Evolutionary conservation across 1,140 invertebrate genomes (phyloP), one percentile per base, ranked within the genome.

Genomic region (Planococcus citri): DNA sequence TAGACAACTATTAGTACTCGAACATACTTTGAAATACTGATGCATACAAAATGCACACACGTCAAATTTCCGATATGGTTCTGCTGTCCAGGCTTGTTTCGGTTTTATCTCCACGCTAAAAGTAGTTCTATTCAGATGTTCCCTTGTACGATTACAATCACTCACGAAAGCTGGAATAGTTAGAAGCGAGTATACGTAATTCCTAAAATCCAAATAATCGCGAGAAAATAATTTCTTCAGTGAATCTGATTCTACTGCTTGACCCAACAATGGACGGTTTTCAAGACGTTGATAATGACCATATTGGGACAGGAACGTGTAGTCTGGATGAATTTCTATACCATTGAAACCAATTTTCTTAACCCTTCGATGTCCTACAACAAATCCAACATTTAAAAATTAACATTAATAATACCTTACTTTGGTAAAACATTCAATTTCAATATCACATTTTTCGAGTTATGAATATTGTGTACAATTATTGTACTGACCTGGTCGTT

Each of bases 81-180:
- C 25, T 22, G 58, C 57, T 1, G 41, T 25, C 71, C 71, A 71
- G 1, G 67, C 70, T 38, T 69, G 71, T 51, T 71, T 71, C 0
- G 71, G 71, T 51, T 71, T 71, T 17, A 71, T 71, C 24, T 71
- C 71, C 2, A 27, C 25, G 8, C 71, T 61, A n/a, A 41, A 71
- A 2, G 61, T 60, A 25, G 58, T 12, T 12, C n/a, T 4, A 4
- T 22, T 20, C 8, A 37, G 8, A 38, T 10, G 3, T 10, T 64
- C 17, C 25, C 3, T 20, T 25, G 9, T 6, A 24, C 9, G 3
- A 25, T 10, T 10, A 12, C 10, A 29, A 33, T 68, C 14, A 17
- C 29, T 25, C 21, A 12, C 1, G 29, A 38, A 24, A 10, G 37
- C 21, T 22, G 2, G 25, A 22, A 41, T 69, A 12, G 27, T 69